phyloP scores from a whole-genome alignment of 2,797 vertebrate genomes.

The Fratercula arctica region DNA sequence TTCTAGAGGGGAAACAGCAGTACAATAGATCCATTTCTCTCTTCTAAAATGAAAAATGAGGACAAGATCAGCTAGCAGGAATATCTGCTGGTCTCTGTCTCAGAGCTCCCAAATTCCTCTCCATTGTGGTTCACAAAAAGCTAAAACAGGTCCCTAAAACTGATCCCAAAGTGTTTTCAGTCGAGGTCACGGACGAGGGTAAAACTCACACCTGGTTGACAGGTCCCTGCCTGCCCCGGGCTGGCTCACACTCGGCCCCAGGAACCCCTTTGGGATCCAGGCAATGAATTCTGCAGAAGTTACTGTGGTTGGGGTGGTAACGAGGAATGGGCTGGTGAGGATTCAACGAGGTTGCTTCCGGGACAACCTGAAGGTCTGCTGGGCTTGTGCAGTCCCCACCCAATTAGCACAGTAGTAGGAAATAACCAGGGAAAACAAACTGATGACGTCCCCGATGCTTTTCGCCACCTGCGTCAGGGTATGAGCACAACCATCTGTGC shows the following conservation, averaged over 20 bases:
- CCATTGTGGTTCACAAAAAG: fast-evolving
- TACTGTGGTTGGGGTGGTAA: fast-evolving
- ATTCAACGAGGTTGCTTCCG: not conserved
- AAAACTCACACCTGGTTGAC: not conserved
- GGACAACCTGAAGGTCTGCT: not conserved
- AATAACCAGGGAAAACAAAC: fast-evolving
- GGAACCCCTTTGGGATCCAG: not conserved
- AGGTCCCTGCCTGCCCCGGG: not conserved
- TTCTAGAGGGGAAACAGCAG: not conserved
- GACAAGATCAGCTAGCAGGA: not conserved
- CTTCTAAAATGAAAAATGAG: not conserved
- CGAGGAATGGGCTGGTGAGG: not conserved
- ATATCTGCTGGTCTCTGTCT: not conserved
- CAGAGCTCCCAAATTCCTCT: not conserved
- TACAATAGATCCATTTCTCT: not conserved
- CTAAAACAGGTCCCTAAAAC: not conserved
- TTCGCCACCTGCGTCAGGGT: fast-evolving
- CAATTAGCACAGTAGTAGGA: fast-evolving
- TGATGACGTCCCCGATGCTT: not conserved
- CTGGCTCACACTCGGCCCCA: not conserved
- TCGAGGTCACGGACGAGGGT: not conserved
- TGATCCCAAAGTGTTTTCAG: not conserved
- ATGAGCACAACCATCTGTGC: fast-evolving
- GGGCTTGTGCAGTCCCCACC: not conserved
- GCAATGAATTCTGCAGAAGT: not conserved